A percentile compares a stretch with the other conserved stretches of the same genome.
Evolutionary conservation across 2,888 invertebrate genomes (phyloP).

Genomic region (Iselma pallidipennis): DNA sequence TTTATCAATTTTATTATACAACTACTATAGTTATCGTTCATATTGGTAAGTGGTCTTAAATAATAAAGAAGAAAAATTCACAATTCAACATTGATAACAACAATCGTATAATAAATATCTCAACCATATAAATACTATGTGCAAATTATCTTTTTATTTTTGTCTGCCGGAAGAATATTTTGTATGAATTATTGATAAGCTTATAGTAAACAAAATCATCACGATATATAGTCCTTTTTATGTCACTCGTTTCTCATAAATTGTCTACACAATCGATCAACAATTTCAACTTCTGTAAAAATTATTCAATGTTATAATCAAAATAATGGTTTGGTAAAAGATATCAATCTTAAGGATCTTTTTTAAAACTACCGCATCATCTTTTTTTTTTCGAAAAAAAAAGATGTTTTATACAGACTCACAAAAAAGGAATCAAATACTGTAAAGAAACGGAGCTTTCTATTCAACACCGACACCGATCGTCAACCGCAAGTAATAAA

Average conservation of each 20-base stretch:
- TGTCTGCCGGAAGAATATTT: constrained; percentile 17
- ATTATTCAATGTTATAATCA: background rate
- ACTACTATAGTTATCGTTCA: constrained; percentile 7
- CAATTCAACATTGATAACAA: background rate
- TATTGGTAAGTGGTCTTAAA: too few relatives aligned
- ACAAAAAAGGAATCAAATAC: constrained; percentile 16
- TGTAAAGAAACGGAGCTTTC: constrained; percentile 2
- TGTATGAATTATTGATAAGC: constrained; percentile 23
- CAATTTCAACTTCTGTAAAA: background rate
- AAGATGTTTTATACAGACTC: background rate
- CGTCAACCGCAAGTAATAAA: constrained; percentile 19
- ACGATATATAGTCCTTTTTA: background rate
- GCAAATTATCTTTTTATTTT: constrained; percentile 16
- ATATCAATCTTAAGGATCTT: constrained; percentile 4
- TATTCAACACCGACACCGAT: constrained; percentile 19
- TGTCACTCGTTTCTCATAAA: background rate
- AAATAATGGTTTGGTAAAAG: too few relatives aligned
- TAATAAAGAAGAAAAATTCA: too few relatives aligned
- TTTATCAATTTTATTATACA: background rate
- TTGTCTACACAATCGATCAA: background rate
- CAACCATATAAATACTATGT: constrained; percentile 16
- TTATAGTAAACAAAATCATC: constrained; percentile 14
- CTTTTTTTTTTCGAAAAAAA: background rate
- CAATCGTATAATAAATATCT: constrained; percentile 13
- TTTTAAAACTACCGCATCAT: background rate